Conservation (phyloP, 2,797 vertebrate genomes). For the Champsocephalus esox region DNA sequence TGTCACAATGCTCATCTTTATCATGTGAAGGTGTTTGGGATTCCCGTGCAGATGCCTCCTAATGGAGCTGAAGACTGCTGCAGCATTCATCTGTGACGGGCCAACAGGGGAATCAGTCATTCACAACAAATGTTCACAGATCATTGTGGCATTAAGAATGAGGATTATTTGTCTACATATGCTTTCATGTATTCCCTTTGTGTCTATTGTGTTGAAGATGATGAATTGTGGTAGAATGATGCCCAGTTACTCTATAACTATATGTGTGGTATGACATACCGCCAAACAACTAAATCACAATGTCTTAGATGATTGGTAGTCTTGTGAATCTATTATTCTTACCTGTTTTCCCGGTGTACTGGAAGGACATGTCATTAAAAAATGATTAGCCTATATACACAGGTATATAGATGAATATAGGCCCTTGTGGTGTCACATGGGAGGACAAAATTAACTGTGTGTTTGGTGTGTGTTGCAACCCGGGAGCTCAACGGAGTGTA, state of each 20-base stretch:
- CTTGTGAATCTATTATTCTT: neutral
- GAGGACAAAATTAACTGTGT: too few species aligned
- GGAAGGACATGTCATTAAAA: neutral
- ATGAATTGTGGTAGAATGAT: neutral
- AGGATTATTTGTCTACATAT: constrained; percentile 47
- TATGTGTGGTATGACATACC: neutral
- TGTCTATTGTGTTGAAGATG: constrained; percentile 27
- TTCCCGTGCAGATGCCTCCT: constrained; percentile 56
- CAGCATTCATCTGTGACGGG: constrained; percentile 39
- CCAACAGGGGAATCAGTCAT: constrained; percentile 22
- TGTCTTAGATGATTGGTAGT: neutral
- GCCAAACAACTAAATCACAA: neutral
- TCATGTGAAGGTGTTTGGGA: constrained; percentile 60
- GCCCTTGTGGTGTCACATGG: neutral
- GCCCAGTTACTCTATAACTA: neutral
- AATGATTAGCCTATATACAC: neutral
- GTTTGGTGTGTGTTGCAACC: too few species aligned
- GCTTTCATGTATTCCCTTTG: constrained; percentile 23
- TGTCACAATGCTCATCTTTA: constrained; percentile 52
- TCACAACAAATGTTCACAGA: constrained; percentile 35
- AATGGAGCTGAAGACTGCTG: constrained; percentile 47
- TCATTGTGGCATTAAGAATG: constrained; percentile 26
- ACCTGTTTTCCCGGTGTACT: too few species aligned
- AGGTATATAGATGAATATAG: neutral
- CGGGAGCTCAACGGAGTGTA: too few species aligned